Base-by-base conservation (phyloP, 1,140 invertebrate genomes). In the Drosophila sucinea region DNA sequence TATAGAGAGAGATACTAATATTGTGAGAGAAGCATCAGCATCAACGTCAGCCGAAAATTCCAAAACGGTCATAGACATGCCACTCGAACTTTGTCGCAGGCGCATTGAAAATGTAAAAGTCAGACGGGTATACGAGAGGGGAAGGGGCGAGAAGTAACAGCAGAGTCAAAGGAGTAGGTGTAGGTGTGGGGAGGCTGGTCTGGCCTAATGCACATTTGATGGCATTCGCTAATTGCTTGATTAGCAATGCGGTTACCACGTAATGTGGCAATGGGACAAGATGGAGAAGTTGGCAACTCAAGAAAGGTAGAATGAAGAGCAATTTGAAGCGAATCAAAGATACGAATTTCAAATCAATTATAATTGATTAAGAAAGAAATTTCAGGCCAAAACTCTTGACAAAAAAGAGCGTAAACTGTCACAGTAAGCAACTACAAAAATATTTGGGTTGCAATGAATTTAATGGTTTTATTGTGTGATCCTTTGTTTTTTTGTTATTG, bases 211-310 rank as follows among this genome's bases (percentile, higher is more conserved):
- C 84, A 77, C 84, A 83, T 87, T 87, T 87, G 84, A 87, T 87
- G 83, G 79, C 80, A 82, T 75, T 80, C 84, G 79, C 83, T 89
- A 86, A 87, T 87, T 87, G 83, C 83, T 89, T 89, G 79, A 87
- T 87, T 87, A 75, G 61, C 84, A 79, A 77, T 83, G 63, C 70
- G 79, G 73, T 76, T 89, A 84, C 67, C 83, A 80, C 84, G 83
- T 84, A 78, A 10, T 10, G 23, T 51, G 44, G 44, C 44, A 78
- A 27, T 27, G 23, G 23, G 23, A 23, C 23, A 47, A 47, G 44
- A n/a, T 44, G n/a, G n/a, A 44, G 41, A 8, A 35, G 33, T 35
- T 17, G 25, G 44, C 44, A 51, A 51, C 40, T 41, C 11, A n/a
- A 41, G 40, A n/a, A 3, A n/a, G 3, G n/a, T 4, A 41, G n/a